These are phyloP conservation scores for Campopleginae sp. DNA, from an alignment of 2,888 invertebrate genomes.

Conservation along the genomic window DNA sequence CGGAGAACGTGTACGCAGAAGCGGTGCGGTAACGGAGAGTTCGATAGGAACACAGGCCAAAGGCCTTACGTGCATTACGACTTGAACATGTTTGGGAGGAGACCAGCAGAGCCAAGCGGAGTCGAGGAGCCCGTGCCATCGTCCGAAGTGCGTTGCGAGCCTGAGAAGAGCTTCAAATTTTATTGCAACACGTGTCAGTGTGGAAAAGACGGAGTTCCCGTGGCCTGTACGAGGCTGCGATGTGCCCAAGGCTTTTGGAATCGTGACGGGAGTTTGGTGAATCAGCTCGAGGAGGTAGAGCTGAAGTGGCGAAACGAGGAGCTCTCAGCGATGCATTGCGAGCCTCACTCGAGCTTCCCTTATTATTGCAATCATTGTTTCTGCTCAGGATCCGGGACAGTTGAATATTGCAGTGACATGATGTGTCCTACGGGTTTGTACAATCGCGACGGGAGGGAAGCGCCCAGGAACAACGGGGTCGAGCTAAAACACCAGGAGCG, in stretches of 20 bases:
- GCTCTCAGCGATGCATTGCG: conserved; percentile 19
- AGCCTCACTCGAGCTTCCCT: conserved; percentile 51
- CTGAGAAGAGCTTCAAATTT: conserved; percentile 72
- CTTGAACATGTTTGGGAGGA: not conserved
- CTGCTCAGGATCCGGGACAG: conserved; percentile 81
- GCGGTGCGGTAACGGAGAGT: conserved; percentile 52
- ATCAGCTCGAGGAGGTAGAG: not conserved
- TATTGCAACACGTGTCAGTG: conserved; percentile 87
- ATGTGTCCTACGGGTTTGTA: conserved; percentile 82
- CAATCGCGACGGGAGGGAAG: not conserved
- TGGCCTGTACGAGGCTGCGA: conserved; percentile 66
- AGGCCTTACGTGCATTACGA: conserved; percentile 17
- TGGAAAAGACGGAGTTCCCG: conserved; percentile 82
- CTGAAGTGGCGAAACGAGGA: not conserved
- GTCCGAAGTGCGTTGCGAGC: conserved; percentile 32
- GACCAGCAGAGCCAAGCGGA: not conserved
- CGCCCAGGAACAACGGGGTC: not conserved
- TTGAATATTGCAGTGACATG: conserved; percentile 66
- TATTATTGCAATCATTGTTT: conserved; percentile 86
- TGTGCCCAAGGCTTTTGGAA: conserved; percentile 69
- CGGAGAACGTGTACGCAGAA: conserved; percentile 65
- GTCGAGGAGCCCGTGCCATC: not conserved
- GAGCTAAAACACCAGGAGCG: too few relatives aligned
- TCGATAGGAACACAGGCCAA: conserved; percentile 6
- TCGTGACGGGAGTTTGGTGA: conserved; percentile 61